phyloP scores from a whole-genome alignment of 2,888 invertebrate species.

The Melanophora roralis region DNA sequence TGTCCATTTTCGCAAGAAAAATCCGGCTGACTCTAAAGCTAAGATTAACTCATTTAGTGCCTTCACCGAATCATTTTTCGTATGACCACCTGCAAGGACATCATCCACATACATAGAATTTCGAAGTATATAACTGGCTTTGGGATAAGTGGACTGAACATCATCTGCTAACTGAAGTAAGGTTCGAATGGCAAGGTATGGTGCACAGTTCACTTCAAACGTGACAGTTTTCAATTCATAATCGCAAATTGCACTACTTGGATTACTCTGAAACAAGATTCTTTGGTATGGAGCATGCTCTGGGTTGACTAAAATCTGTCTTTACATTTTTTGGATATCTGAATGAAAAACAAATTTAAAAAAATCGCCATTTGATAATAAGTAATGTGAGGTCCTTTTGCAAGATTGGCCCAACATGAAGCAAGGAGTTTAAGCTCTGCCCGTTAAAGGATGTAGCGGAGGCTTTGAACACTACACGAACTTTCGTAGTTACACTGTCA shows the following conservation, averaged over 20 bases:
- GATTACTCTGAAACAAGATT: conserved; percentile 4
- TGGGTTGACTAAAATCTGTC: conserved; percentile 26
- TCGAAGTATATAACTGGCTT: conserved; percentile 40
- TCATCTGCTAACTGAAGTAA: conserved; percentile 48
- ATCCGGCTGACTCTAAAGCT: neutral
- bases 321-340: conserved; percentile 57
- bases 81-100: conserved; percentile 40
- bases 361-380: conserved; percentile 44
- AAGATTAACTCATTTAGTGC: neutral
- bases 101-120: conserved; percentile 56
- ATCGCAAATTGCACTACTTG: neutral
- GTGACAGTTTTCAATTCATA: conserved; percentile 32
- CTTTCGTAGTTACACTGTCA: conserved; percentile 27
- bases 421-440: conserved; percentile 50
- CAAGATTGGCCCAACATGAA: conserved; percentile 43
- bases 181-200: conserved; percentile 53
- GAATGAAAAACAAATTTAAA: conserved; percentile 52
- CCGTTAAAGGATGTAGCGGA: conserved; percentile 50
- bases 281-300: conserved; percentile 20
- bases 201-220: conserved; percentile 59
- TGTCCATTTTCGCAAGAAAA: neutral
- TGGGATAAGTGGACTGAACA: conserved; percentile 30
- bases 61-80: neutral
- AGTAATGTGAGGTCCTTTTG: conserved; percentile 50
- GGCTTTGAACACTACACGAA: conserved; percentile 53